A percentile compares a stretch with the other conserved stretches of the same genome.
Evolutionary conservation across 1,140 invertebrate genomes (phyloP).

Genomic region (Drosophila fuyamai): DNA sequence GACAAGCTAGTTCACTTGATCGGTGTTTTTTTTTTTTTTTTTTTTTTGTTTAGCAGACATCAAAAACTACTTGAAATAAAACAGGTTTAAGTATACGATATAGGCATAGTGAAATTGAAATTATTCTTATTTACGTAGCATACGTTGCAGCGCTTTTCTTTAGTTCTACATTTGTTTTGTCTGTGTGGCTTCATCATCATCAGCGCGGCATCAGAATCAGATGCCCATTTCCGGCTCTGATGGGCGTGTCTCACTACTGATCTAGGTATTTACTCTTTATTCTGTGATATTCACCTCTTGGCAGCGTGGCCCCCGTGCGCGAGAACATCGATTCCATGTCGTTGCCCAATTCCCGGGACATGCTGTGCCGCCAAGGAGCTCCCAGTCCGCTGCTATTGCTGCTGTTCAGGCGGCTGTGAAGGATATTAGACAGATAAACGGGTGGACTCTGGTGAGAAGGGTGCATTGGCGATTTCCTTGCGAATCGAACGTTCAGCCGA

Average conservation of each 20-base stretch:
- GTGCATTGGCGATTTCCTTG: not conserved
- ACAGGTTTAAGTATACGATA: constrained; percentile 41
- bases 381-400: constrained; percentile 65
- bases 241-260: constrained; percentile 58
- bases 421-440: not conserved
- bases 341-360: constrained; percentile 86
- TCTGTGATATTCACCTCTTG: constrained; percentile 87
- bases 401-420: constrained; percentile 79
- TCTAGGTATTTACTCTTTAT: constrained; percentile 84
- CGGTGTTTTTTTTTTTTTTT: constrained; percentile 35
- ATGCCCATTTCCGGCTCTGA: constrained; percentile 29
- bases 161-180: constrained; percentile 24
- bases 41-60: constrained; percentile 66
- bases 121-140: constrained; percentile 67
- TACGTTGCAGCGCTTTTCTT: constrained; percentile 47
- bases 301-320: constrained; percentile 86
- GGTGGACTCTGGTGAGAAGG: not conserved
- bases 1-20: constrained; percentile 20
- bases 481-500: constrained; percentile 48
- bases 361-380: constrained; percentile 87
- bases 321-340: constrained; percentile 87
- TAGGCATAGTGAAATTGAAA: constrained; percentile 42
- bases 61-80: constrained; percentile 71
- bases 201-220: not conserved
- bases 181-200: constrained; percentile 10